Conservation (phyloP, 2,113 vertebrate species). For the Neodontobutis hainanensis region DNA sequence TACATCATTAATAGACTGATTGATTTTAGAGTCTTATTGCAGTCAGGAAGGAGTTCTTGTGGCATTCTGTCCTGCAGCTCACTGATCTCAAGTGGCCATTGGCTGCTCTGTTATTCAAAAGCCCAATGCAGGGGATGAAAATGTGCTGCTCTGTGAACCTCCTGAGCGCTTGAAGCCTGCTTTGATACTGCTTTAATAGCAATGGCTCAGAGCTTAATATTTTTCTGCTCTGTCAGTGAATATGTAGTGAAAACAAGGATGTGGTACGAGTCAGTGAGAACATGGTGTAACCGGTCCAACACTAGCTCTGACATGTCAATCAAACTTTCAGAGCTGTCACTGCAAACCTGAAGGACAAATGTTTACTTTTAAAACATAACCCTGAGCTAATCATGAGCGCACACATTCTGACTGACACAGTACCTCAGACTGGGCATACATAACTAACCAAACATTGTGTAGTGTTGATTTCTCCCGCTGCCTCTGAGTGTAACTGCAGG, state of each 20-base stretch:
- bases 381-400: conserved; percentile 38
- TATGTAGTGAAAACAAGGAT: conserved; percentile 27
- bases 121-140: background rate
- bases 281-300: conserved; percentile 17
- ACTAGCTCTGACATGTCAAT: conserved; percentile 42
- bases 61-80: no score
- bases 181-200: conserved; percentile 26
- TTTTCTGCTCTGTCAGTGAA: conserved; percentile 20
- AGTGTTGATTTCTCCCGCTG: conserved; percentile 57
- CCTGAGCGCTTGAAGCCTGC: background rate
- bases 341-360: conserved; percentile 52
- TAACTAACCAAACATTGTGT: conserved; percentile 62
- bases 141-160: conserved; percentile 7
- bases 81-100: no score
- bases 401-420: conserved; percentile 8
- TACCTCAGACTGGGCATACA: conserved; percentile 53
- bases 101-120: no score
- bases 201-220: conserved; percentile 26
- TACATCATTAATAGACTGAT: no score
- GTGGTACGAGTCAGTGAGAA: conserved; percentile 19
- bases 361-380: conserved; percentile 65
- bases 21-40: no score
- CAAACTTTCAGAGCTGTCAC: conserved; percentile 50
- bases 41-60: no score
- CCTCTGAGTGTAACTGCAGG: conserved; percentile 27